A percentile compares a stretch with the other conserved stretches of the same genome.
These are phyloP conservation scores for Syngnathus rostellatus DNA, from an alignment of 2,797 vertebrate species.

Conservation along the genomic window DNA sequence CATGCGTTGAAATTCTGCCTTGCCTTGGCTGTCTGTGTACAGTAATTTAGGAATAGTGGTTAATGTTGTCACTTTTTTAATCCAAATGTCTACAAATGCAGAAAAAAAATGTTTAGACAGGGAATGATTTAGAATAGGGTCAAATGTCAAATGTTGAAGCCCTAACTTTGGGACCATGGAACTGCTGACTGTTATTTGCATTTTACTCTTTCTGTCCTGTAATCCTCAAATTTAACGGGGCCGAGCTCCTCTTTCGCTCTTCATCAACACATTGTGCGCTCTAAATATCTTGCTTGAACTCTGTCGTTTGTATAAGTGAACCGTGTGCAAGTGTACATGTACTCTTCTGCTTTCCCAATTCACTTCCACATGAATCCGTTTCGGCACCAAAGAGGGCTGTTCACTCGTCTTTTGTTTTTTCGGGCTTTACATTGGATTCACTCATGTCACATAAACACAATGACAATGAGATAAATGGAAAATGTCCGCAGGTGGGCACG, in stretches of 20 bases:
- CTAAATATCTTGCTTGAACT: slow-evolving; percentile 53
- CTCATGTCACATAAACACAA: not conserved
- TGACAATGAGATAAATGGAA: slow-evolving; percentile 13
- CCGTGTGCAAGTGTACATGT: slow-evolving; percentile 47
- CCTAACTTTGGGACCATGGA: slow-evolving; percentile 53
- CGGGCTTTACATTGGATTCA: not conserved
- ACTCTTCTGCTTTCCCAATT: slow-evolving; percentile 40
- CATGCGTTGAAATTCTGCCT: not conserved
- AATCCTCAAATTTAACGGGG: slow-evolving; percentile 42
- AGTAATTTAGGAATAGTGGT: no score
- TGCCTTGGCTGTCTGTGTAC: not conserved
- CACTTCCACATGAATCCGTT: not conserved
- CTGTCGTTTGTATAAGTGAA: slow-evolving; percentile 57
- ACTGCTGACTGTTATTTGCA: slow-evolving; percentile 65
- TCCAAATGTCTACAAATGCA: not conserved
- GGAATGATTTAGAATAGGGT: slow-evolving; percentile 24
- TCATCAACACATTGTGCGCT: slow-evolving; percentile 40
- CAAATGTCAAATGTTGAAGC: slow-evolving; percentile 26
- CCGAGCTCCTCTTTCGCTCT: slow-evolving; percentile 22
- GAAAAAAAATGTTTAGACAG: slow-evolving; percentile 9
- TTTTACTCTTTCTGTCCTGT: slow-evolving; percentile 48
- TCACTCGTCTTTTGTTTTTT: not conserved
- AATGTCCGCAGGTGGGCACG: slow-evolving; percentile 34
- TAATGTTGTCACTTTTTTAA: not conserved
- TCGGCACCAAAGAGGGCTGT: not conserved